Conservation (phyloP, 1,140 invertebrate genomes). For the Pemphigus obesinymphae region DNA sequence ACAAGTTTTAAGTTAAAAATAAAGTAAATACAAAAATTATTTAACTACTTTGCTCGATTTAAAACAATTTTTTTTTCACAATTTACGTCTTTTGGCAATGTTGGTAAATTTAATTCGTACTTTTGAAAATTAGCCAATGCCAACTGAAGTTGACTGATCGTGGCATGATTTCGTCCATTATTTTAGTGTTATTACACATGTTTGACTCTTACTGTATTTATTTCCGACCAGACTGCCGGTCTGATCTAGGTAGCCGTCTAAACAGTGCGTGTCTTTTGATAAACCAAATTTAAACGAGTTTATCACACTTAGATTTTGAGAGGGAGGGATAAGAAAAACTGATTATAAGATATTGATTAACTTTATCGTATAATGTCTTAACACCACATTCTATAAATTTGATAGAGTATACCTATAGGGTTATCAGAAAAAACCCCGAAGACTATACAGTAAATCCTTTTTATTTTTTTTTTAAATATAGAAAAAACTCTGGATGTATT, state of each 20-base stretch:
- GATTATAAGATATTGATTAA: too few relatives aligned
- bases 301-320: too few relatives aligned
- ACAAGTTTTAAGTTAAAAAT: not conserved
- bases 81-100: constrained; percentile 37
- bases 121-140: constrained; percentile 31
- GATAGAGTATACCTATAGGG: too few relatives aligned
- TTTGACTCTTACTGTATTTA: not conserved
- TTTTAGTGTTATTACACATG: not conserved
- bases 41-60: not conserved
- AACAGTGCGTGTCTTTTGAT: not conserved
- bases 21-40: constrained; percentile 4
- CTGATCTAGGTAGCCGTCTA: not conserved
- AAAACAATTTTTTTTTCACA: constrained; percentile 8
- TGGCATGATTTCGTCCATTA: not conserved
- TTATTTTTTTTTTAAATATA: too few relatives aligned
- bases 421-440: too few relatives aligned
- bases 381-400: too few relatives aligned
- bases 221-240: not conserved
- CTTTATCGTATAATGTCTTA: too few relatives aligned
- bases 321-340: too few relatives aligned
- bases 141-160: constrained; percentile 8
- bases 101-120: not conserved
- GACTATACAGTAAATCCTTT: too few relatives aligned
- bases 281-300: not conserved
- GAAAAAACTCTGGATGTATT: too few relatives aligned